phyloP scores from a whole-genome alignment of 2,888 invertebrate species.

The Orchesellides sinensis region DNA sequence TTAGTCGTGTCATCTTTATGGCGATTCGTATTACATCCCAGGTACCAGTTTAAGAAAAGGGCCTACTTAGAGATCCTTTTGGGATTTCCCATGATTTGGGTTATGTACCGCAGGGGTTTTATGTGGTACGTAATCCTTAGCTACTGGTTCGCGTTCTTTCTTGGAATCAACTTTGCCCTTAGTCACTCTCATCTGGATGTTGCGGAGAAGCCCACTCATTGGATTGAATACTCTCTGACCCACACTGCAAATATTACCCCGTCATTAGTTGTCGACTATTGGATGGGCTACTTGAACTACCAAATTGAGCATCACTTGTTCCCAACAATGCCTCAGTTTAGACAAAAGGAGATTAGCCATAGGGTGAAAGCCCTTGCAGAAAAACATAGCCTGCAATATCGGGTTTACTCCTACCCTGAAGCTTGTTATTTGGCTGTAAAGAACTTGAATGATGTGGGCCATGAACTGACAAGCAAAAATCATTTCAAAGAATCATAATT shows the following conservation, averaged over 20 bases:
- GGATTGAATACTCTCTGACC: slow-evolving; percentile 63
- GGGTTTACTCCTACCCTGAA: slow-evolving; percentile 1
- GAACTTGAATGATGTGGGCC: slow-evolving; percentile 30
- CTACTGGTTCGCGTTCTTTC: slow-evolving; percentile 28
- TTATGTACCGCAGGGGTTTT: neutral
- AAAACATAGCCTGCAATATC: slow-evolving; percentile 27
- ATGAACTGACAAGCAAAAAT: too few species aligned
- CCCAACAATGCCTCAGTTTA: slow-evolving; percentile 68
- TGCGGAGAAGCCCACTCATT: slow-evolving; percentile 58
- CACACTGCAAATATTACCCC: slow-evolving; percentile 64
- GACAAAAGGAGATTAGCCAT: slow-evolving; percentile 10
- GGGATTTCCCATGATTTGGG: neutral
- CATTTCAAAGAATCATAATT: too few species aligned
- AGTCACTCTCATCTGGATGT: slow-evolving; percentile 61
- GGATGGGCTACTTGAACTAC: slow-evolving; percentile 64
- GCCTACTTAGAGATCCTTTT: slow-evolving; percentile 31
- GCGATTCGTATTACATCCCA: slow-evolving; percentile 35
- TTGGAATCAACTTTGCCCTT: slow-evolving; percentile 49
- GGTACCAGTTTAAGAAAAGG: slow-evolving; percentile 18
- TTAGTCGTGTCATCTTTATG: slow-evolving; percentile 12
- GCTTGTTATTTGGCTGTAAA: slow-evolving; percentile 24
- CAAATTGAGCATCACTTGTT: slow-evolving; percentile 70
- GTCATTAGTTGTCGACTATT: slow-evolving; percentile 49
- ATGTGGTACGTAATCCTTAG: neutral
- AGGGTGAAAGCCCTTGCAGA: slow-evolving; percentile 29